Conservation (phyloP, 1,140 invertebrate genomes). For the Scaptomyza graminum region DNA sequence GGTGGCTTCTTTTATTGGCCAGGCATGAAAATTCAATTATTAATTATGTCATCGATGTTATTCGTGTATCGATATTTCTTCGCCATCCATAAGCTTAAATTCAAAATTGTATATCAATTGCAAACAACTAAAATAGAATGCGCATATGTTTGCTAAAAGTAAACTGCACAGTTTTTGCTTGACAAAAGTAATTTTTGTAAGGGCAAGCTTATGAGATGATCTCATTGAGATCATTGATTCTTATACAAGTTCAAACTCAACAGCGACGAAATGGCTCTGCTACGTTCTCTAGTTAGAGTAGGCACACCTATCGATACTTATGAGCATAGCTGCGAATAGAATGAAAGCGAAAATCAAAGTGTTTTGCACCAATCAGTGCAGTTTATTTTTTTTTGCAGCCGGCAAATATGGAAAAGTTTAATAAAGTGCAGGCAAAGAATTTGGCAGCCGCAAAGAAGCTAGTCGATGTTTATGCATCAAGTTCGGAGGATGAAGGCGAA, state of each 20-base stretch:
- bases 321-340: no score
- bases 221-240: no score
- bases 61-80: background rate
- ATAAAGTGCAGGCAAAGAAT: slow-evolving; percentile 85
- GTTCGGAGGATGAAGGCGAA: slow-evolving; percentile 86
- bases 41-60: background rate
- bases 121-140: no score
- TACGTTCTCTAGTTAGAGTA: background rate
- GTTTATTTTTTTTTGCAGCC: slow-evolving; percentile 25
- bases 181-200: no score
- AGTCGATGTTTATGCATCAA: slow-evolving; percentile 85
- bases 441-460: slow-evolving; percentile 86
- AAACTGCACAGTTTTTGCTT: no score
- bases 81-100: background rate
- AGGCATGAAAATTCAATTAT: no score
- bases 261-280: background rate
- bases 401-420: slow-evolving; percentile 67
- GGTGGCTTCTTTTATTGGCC: no score
- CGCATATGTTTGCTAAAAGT: no score
- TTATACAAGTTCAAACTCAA: background rate
- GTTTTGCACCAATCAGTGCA: background rate
- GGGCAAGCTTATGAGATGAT: no score
- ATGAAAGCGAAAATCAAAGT: no score
- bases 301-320: slow-evolving; percentile 27
- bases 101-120: no score